These are phyloP conservation scores for Xyliphius kryptos DNA, from an alignment of 2,113 vertebrate species.

Conservation along the genomic window DNA sequence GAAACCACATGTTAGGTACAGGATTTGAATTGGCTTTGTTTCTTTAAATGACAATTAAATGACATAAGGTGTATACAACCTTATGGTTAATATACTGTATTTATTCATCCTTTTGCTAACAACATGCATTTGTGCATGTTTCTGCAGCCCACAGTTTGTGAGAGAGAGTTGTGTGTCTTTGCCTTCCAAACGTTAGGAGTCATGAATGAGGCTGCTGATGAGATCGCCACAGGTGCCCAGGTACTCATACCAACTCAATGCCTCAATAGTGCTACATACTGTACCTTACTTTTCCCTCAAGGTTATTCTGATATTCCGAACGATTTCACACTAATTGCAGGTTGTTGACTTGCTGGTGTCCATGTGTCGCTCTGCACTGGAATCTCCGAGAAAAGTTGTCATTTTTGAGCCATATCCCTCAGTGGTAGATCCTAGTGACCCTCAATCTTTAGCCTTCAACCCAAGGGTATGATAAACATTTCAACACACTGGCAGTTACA, in stretches of 20 bases:
- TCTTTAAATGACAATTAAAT: no score
- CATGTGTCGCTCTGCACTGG: slow-evolving; percentile 85
- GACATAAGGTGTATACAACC: background rate
- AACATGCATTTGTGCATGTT: slow-evolving; percentile 22
- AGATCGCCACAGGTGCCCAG: slow-evolving; percentile 90
- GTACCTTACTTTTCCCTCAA: background rate
- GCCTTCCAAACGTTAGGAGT: slow-evolving; percentile 88
- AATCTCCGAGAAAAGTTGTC: slow-evolving; percentile 84
- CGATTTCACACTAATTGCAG: slow-evolving; percentile 48
- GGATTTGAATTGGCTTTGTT: no score
- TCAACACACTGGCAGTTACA: background rate
- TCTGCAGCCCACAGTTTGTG: slow-evolving; percentile 81
- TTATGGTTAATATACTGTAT: no score
- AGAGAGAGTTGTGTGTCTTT: slow-evolving; percentile 84
- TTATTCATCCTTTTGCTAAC: no score
- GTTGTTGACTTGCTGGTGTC: slow-evolving; percentile 85
- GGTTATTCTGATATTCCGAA: background rate
- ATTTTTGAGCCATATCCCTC: slow-evolving; percentile 93
- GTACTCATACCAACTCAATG: slow-evolving; percentile 50
- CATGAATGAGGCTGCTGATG: slow-evolving; percentile 87
- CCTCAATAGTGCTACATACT: background rate
- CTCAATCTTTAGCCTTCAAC: slow-evolving; percentile 85
- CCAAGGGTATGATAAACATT: slow-evolving; percentile 67
- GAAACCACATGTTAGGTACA: no score
- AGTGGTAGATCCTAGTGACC: slow-evolving; percentile 83